phyloP scores from a whole-genome alignment of 2,797 vertebrate genomes.

The Mycteria americana region DNA sequence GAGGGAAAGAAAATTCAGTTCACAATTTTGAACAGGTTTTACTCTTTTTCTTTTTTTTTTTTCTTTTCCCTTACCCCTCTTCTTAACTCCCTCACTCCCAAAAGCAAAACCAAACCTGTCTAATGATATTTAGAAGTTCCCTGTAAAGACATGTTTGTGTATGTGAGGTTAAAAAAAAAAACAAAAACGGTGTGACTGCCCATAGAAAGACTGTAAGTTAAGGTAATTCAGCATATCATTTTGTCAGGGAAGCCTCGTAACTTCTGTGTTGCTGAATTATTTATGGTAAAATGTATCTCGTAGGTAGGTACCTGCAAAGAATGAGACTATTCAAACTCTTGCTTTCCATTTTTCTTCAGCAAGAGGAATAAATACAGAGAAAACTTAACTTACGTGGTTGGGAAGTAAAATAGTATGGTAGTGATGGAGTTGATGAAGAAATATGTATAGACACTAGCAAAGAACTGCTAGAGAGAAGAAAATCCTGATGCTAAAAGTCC shows the following conservation, averaged over 20 bases:
- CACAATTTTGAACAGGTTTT: not conserved
- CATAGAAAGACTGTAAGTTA: not conserved
- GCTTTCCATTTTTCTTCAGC: not conserved
- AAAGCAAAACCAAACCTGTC: not conserved
- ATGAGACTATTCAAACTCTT: not conserved
- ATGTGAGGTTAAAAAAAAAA: not conserved
- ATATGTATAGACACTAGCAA: not conserved
- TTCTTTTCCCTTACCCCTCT: not conserved
- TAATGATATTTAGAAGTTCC: not conserved
- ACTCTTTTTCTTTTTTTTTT: not conserved
- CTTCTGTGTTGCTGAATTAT: not conserved
- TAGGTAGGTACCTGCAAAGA: not conserved
- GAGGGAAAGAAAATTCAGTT: not conserved
- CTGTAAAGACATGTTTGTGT: not conserved
- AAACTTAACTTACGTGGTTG: rapidly evolving
- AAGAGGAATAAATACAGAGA: not conserved
- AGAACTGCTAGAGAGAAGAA: not conserved
- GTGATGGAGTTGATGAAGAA: not conserved
- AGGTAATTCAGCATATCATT: not conserved
- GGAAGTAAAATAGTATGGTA: not conserved
- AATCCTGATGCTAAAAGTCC: not conserved
- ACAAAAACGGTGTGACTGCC: not conserved
- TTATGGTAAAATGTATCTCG: not conserved
- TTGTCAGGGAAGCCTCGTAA: not conserved
- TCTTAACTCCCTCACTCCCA: not conserved